Evolutionary conservation across 2,113 vertebrate genomes (phyloP), one percentile per base, ranked within the genome.

Genomic region (Crotalus helleri): DNA sequence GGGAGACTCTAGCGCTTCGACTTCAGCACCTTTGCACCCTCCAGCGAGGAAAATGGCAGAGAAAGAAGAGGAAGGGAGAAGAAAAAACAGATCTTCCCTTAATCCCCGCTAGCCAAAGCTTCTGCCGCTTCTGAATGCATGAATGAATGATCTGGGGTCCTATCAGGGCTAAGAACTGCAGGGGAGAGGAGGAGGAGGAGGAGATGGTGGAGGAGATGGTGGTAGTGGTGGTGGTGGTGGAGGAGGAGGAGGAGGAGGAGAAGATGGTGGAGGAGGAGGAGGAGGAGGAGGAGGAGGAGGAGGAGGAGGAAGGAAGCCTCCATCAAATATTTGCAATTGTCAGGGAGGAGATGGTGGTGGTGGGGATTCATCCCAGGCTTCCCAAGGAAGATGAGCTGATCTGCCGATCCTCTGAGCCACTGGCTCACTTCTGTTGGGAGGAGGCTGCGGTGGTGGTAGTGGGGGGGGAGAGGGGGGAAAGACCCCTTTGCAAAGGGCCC

Each of bases 1-100:
- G 0, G 1, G 13, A 7, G 69, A 3, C 4, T 6, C 33, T 19
- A 2, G 6, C 2, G 13, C 3, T 39, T 81, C 6, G 17, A 2
- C 3, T 74, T 39, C 15, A 19, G n/a, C 69, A 39, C 69, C n/a
- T 74, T 19, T 33, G 69, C 15, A 15, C 5, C 13, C 5, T 39
- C 69, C 69, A 39, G 69, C 2, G 2, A 74, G 17, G 69, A 81
- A 81, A 81, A 81, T 39, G n/a, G 69, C 69, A 33, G 69, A 7
- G 17, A 19, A 81, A 15, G 69, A 74, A 55, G 54, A 55, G 54
- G 54, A 55, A 81, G 69, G 17, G n/a, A 81, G 29, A 69, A n/a
- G 64, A 6, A n/a, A 6, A 13, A n/a, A 4, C 2, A 69, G n/a
- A 81, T 8, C 17, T 19, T 3, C 69, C 33, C n/a, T 39, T 39